Evolutionary conservation across 2,113 vertebrate genomes (phyloP).

Genomic region (Carassius gibelio): DNA sequence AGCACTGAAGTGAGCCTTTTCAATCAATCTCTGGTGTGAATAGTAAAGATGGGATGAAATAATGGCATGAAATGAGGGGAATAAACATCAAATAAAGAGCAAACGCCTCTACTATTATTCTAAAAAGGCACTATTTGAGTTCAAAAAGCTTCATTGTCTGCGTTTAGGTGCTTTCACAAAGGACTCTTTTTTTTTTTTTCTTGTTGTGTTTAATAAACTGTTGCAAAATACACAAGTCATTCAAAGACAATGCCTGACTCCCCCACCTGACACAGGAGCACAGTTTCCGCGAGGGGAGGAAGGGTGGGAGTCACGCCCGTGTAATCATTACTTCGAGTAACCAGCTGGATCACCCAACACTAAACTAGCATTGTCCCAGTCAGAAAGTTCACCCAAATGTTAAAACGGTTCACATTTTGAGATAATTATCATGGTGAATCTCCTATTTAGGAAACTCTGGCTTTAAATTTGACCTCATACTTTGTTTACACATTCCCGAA

Average conservation of each 20-base stretch:
- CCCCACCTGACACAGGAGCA: slow-evolving; percentile 7
- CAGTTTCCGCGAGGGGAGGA: slow-evolving; percentile 16
- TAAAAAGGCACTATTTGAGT: not conserved
- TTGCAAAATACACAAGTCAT: slow-evolving; percentile 4
- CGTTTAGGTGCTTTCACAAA: not conserved
- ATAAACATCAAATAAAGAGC: not conserved
- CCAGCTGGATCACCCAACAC: not conserved
- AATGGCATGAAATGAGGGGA: not conserved
- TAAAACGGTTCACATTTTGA: not conserved
- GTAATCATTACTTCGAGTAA: slow-evolving; percentile 56
- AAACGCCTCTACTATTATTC: not conserved
- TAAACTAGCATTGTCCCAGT: not conserved
- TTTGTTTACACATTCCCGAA: not conserved
- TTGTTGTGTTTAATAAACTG: not conserved
- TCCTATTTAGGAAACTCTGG: not conserved
- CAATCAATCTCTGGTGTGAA: not conserved
- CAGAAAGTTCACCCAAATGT: not conserved
- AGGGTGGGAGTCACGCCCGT: not conserved
- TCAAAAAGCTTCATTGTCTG: not conserved
- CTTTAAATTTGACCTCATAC: not conserved
- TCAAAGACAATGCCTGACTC: slow-evolving; percentile 39
- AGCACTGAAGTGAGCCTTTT: not conserved
- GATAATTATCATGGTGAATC: not conserved
- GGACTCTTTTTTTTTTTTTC: too few species aligned
- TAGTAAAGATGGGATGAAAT: not conserved